phyloP scores from a whole-genome alignment of 2,888 invertebrate species.

The Apodemia mormo region DNA sequence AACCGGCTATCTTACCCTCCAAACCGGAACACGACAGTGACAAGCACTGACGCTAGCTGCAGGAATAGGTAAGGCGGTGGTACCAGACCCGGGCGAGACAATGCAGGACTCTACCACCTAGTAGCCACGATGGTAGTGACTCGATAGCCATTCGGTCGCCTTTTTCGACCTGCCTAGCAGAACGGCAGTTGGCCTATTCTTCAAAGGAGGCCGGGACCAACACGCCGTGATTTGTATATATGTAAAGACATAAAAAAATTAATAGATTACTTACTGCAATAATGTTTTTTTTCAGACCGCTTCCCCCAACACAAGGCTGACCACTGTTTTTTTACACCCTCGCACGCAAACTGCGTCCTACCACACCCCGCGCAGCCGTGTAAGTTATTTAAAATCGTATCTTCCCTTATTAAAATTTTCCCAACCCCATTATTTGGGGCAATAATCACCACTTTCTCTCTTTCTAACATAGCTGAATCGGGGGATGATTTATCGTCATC shows the following conservation, averaged over 20 bases:
- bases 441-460: constrained; percentile 50
- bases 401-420: constrained; percentile 64
- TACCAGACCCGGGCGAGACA: too few species aligned
- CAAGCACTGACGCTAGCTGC: too few species aligned
- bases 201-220: too few species aligned
- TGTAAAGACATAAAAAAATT: background rate
- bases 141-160: too few species aligned
- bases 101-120: too few species aligned
- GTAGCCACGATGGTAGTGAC: too few species aligned
- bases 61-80: too few species aligned
- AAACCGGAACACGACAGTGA: too few species aligned
- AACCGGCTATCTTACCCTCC: too few species aligned
- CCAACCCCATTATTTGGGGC: constrained; percentile 49
- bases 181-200: too few species aligned
- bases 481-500: constrained; percentile 39
- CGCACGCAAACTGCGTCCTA: constrained; percentile 60
- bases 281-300: constrained; percentile 64
- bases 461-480: constrained; percentile 40
- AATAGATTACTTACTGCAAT: constrained; percentile 58
- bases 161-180: too few species aligned
- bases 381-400: constrained; percentile 61
- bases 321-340: constrained; percentile 64
- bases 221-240: too few species aligned
- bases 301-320: constrained; percentile 71
- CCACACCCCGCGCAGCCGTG: constrained; percentile 68